A percentile compares a stretch with the other conserved stretches of the same genome.
Conservation (phyloP, 2,113 vertebrate genomes). For the Pelobates fuscus region DNA sequence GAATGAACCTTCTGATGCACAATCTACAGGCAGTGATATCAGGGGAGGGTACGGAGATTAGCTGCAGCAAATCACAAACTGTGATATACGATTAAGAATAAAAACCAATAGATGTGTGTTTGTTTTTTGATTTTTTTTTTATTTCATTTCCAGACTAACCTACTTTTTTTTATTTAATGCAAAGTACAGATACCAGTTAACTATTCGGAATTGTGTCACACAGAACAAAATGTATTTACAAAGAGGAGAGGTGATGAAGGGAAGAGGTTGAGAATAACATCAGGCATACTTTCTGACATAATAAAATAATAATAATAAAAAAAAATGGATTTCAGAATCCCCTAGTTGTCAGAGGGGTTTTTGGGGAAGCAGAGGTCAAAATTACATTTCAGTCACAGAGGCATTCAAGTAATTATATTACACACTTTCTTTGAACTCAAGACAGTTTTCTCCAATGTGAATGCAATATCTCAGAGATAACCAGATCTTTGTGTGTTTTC, state of each 20-base stretch:
- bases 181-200: slow-evolving; percentile 99
- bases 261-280: slow-evolving; percentile 78
- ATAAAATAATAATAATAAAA: slow-evolving; percentile 85
- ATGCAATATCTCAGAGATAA: slow-evolving; percentile 71
- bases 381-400: slow-evolving; percentile 91
- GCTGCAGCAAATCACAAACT: too few relatives aligned
- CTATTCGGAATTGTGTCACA: slow-evolving; percentile 96
- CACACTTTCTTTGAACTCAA: slow-evolving; percentile 87
- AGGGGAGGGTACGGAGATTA: too few relatives aligned
- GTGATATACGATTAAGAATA: too few relatives aligned
- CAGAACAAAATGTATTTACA: slow-evolving; percentile 97
- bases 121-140: slow-evolving; percentile 63
- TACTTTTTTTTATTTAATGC: slow-evolving; percentile 99
- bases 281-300: slow-evolving; percentile 94
- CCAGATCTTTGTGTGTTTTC: slow-evolving; percentile 73
- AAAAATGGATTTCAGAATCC: slow-evolving; percentile 65
- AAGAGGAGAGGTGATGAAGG: slow-evolving; percentile 73
- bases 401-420: slow-evolving; percentile 99
- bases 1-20: too few relatives aligned
- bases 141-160: slow-evolving; percentile 98
- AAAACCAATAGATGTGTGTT: neutral
- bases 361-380: neutral
- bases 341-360: neutral
- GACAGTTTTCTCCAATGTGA: slow-evolving; percentile 75
- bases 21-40: too few relatives aligned